Evolutionary conservation across 2,888 invertebrate genomes (phyloP).

Genomic region (Hetaerina titia): DNA sequence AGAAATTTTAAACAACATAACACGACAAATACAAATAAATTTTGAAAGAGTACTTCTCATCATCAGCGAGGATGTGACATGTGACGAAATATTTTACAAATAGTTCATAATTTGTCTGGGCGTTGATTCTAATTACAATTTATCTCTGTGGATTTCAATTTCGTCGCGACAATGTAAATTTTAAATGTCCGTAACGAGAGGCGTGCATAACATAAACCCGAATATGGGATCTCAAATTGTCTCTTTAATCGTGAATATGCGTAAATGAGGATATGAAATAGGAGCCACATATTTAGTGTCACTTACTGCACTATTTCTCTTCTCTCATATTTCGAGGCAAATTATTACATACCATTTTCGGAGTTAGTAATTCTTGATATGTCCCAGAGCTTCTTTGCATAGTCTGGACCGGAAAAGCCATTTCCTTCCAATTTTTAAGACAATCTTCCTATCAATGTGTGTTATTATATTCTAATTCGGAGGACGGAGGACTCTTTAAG

Average conservation of each 20-base stretch:
- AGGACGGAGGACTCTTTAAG: background rate
- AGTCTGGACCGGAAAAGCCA: background rate
- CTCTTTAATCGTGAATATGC: background rate
- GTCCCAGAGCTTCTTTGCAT: background rate
- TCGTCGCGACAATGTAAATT: background rate
- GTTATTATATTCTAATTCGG: background rate
- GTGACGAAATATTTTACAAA: no score
- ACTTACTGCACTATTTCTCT: background rate
- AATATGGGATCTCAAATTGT: background rate
- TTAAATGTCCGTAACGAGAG: background rate
- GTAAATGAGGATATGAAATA: background rate
- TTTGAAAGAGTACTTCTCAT: no score
- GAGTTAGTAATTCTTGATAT: background rate
- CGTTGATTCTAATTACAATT: no score
- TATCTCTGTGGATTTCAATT: background rate
- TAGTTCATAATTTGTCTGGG: no score
- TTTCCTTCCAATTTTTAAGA: background rate
- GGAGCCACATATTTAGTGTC: background rate
- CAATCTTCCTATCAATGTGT: background rate
- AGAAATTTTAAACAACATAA: no score
- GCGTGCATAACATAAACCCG: background rate
- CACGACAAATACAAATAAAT: no score
- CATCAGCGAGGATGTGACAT: no score
- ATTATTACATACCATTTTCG: background rate
- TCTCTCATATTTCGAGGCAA: background rate